A percentile compares a stretch with the other conserved stretches of the same genome.
phyloP scores from a whole-genome alignment of 2,797 vertebrate species.

The Epinephelus malabaricus region DNA sequence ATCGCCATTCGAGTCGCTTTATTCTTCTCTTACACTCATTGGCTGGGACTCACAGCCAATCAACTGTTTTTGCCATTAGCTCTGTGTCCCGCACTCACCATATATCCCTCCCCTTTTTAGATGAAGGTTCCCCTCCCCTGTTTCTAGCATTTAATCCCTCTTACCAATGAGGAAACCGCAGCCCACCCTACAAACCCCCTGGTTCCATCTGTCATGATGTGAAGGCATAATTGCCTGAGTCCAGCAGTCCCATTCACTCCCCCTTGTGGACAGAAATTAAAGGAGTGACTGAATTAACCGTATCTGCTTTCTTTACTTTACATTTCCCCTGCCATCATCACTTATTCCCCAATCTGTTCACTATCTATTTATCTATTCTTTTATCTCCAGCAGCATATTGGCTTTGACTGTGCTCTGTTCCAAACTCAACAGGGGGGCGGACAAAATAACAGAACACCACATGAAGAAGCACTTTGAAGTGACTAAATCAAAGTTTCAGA shows the following conservation, averaged over 20 bases:
- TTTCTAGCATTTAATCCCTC: conserved; percentile 61
- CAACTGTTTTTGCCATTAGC: conserved; percentile 53
- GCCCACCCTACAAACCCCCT: conserved; percentile 6
- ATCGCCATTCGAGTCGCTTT: conserved; percentile 81
- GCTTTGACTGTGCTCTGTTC: conserved; percentile 46
- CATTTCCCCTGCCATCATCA: conserved; percentile 26
- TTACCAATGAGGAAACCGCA: conserved; percentile 39
- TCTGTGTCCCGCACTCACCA: conserved; percentile 32
- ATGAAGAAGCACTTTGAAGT: conserved; percentile 61
- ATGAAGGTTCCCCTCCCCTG: conserved; percentile 19
- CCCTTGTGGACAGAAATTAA: conserved; percentile 59
- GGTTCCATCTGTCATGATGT: conserved; percentile 64
- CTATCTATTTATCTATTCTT: conserved; percentile 24
- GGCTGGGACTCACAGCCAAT: conserved; percentile 79
- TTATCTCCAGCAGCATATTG: conserved; percentile 50
- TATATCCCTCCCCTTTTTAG: conserved; percentile 21
- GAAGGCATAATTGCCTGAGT: conserved; percentile 39
- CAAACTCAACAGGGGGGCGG: conserved; percentile 36
- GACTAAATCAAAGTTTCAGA: conserved; percentile 49
- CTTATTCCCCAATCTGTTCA: conserved; percentile 29
- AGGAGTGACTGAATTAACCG: conserved; percentile 28
- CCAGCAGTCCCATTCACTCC: conserved; percentile 20
- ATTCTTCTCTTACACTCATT: conserved; percentile 76
- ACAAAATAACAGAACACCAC: conserved; percentile 39
- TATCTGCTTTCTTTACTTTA: conserved; percentile 10